A percentile compares a stretch with the other conserved stretches of the same genome.
phyloP scores from a whole-genome alignment of 2,888 invertebrate species.

The Pyrrhosoma nymphula region DNA sequence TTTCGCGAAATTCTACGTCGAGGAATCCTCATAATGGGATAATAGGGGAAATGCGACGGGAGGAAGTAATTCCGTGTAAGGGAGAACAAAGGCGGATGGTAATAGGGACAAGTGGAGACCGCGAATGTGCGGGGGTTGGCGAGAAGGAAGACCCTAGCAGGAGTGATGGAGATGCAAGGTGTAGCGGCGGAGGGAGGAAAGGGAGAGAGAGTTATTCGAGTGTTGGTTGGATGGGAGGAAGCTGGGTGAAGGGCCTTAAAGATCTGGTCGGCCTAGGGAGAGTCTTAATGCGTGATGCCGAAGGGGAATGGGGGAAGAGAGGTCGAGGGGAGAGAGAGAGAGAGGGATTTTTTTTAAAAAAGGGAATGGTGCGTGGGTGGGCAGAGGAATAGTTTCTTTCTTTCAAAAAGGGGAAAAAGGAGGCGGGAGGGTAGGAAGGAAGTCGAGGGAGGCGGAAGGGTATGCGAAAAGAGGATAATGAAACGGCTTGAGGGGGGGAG shows the following conservation, averaged over 20 bases:
- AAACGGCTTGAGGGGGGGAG: constrained; percentile 38
- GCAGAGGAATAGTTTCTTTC: not conserved
- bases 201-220: not conserved
- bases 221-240: not conserved
- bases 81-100: not conserved
- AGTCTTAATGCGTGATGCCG: not conserved
- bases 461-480: constrained; percentile 69
- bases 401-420: constrained; percentile 18
- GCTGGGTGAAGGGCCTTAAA: not conserved
- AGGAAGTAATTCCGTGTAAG: not conserved
- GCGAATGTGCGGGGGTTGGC: not conserved
- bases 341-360: not conserved
- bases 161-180: constrained; percentile 5
- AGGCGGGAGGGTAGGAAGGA: constrained; percentile 60
- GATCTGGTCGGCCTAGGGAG: not conserved
- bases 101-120: not conserved
- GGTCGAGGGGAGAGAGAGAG: too few species aligned
- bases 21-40: constrained; percentile 23
- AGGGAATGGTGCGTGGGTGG: not conserved
- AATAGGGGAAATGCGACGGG: not conserved
- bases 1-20: not conserved
- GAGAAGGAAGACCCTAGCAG: not conserved
- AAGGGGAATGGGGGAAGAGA: not conserved
- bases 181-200: not conserved
- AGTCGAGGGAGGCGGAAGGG: constrained; percentile 68